A percentile compares a stretch with the other conserved stretches of the same genome.
These are phyloP conservation scores for Cryptocephalus primarius DNA, from an alignment of 2,888 invertebrate genomes.

Conservation along the genomic window DNA sequence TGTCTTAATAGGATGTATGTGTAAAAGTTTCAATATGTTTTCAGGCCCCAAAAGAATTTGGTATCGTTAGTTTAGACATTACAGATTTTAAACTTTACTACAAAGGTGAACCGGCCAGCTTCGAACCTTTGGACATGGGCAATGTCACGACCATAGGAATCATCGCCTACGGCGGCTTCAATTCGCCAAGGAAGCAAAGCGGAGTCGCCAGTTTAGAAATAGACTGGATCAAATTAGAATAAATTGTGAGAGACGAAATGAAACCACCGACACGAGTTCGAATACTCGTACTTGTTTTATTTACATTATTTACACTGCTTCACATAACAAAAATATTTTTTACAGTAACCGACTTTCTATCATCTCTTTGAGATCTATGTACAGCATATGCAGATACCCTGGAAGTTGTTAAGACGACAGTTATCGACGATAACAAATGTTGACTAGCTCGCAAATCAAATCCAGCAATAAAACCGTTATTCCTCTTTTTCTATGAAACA, in stretches of 20 bases:
- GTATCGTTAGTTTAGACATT: constrained; percentile 28
- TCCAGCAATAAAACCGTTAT: neutral
- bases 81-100: constrained; percentile 35
- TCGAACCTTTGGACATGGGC: constrained; percentile 30
- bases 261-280: neutral
- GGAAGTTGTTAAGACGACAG: no score
- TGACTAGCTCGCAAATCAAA: no score
- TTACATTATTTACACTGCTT: no score
- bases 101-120: constrained; percentile 29
- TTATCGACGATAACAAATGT: no score
- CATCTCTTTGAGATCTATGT: no score
- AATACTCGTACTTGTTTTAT: no score
- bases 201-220: constrained; percentile 38
- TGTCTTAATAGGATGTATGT: no score
- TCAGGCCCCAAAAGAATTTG: constrained; percentile 10
- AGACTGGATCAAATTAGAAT: constrained; percentile 32
- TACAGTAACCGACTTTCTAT: no score
- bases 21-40: neutral
- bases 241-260: neutral
- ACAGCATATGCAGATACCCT: no score
- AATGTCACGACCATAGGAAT: constrained; percentile 35
- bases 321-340: no score
- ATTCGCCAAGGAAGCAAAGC: constrained; percentile 35
- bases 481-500: constrained; percentile 34
- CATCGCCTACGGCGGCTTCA: constrained; percentile 38